Conservation (phyloP, 2,888 invertebrate genomes). For the Unio pictorum region DNA sequence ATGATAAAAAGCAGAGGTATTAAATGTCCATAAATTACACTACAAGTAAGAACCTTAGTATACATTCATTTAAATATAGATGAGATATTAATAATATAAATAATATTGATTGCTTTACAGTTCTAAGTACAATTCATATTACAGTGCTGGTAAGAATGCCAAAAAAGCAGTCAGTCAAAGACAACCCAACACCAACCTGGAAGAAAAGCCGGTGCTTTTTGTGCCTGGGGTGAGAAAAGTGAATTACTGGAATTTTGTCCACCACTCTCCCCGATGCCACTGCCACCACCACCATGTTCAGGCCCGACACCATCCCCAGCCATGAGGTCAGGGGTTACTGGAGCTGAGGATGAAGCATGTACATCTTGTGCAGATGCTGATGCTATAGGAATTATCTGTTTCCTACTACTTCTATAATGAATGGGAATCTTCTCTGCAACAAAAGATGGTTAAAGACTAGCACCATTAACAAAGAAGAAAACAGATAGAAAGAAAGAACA, state of each 20-base stretch:
- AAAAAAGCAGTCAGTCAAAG: slow-evolving; percentile 9
- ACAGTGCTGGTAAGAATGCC: not conserved
- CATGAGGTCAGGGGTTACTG: slow-evolving; percentile 31
- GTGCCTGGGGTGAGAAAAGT: slow-evolving; percentile 47
- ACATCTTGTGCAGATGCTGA: slow-evolving; percentile 52
- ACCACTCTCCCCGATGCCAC: slow-evolving; percentile 33
- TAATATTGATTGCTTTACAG: too few relatives aligned
- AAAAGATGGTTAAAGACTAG: slow-evolving; percentile 8
- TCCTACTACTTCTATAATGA: slow-evolving; percentile 54
- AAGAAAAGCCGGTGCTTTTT: slow-evolving; percentile 52
- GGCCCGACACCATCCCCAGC: slow-evolving; percentile 26
- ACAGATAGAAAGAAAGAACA: too few relatives aligned
- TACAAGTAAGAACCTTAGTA: too few relatives aligned
- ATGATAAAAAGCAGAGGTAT: too few relatives aligned
- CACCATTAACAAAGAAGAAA: too few relatives aligned
- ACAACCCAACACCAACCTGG: slow-evolving; percentile 51
- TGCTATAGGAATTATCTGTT: slow-evolving; percentile 47
- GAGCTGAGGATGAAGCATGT: slow-evolving; percentile 8
- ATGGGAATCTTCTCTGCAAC: slow-evolving; percentile 63
- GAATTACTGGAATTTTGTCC: slow-evolving; percentile 50
- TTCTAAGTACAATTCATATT: not conserved
- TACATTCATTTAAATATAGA: too few relatives aligned
- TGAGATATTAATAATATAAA: too few relatives aligned
- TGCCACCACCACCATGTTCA: too few relatives aligned
- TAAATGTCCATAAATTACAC: too few relatives aligned